Base-by-base conservation (phyloP, 2,113 vertebrate species). In the Thinocorus orbignyianus region DNA sequence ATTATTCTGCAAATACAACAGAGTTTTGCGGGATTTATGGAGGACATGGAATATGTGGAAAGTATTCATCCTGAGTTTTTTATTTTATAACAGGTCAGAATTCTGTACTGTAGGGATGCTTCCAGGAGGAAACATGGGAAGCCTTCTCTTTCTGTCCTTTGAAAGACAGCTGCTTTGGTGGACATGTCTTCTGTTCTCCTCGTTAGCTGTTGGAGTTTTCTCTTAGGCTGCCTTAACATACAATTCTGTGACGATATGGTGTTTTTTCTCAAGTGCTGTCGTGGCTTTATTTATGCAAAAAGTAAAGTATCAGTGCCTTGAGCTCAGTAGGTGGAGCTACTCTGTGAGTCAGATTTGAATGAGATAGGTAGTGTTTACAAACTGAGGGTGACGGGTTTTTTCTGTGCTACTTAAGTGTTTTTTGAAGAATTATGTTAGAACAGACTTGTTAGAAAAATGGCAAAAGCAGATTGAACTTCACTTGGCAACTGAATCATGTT, bases 401-500 rank as follows among this genome's bases (percentile, higher is more conserved):
- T 52, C 44, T 49, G 11, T 80, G 51, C 72, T 57, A 35, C 25
- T 82, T 82, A 52, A 82, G 76, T 69, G 74, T 30, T 58, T 94
- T 80, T 73, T 82, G 18, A 94, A 82, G 74, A 92, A 80, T 65
- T 82, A 35, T 6, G 13, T 23, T 58, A 39, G 77, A 88, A 80
- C 57, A 81, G 44, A 61, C 61, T 49, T 86, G 41, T 60, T 77
- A 66, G 77, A 66, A 94, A 92, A 92, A 64, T 58, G 90, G 79
- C 14, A 61, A 77, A 90, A 90, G 68, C 31, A 70, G 55, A 42
- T 91, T 90, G 60, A 28, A 23, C 31, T 82, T 82, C 76, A 35
- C 22, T 52, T 62, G 54, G 41, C 58, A 83, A 31, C 49, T 86
- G 44, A 80, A 48, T 90, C 33, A 18, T 49, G 13, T 68, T 80